A percentile compares a stretch with the other conserved stretches of the same genome.
These are phyloP conservation scores for Accipiter cooperii DNA, from an alignment of 2,113 vertebrate species.

Conservation along the genomic window DNA sequence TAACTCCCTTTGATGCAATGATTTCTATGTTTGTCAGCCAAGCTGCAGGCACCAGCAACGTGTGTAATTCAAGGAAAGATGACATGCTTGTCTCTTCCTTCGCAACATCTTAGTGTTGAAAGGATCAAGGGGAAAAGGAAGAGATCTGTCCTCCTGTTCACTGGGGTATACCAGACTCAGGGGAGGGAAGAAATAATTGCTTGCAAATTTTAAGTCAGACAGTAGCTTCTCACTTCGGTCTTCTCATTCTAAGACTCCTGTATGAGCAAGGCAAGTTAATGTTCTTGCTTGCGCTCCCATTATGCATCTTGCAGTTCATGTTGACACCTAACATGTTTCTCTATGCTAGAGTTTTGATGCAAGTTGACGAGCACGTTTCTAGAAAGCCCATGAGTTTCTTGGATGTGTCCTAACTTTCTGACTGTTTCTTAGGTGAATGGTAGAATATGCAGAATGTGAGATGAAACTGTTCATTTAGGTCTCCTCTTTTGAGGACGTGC, in stretches of 20 bases:
- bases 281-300: background rate
- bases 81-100: background rate
- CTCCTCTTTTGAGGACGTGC: background rate
- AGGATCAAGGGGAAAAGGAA: background rate
- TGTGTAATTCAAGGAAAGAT: background rate
- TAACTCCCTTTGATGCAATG: background rate
- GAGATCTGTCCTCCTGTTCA: background rate
- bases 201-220: background rate
- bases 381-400: background rate
- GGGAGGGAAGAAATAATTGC: background rate
- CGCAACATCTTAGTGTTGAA: background rate
- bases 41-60: background rate
- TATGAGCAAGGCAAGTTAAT: background rate
- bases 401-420: background rate
- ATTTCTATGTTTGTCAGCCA: background rate
- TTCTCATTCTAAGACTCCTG: background rate
- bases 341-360: background rate
- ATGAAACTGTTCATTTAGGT: background rate
- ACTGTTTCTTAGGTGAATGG: background rate
- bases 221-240: background rate
- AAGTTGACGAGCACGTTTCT: fast-evolving
- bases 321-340: background rate
- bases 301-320: background rate
- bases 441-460: background rate
- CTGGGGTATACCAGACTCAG: background rate